A percentile compares a stretch with the other conserved stretches of the same genome.
Conservation (phyloP, 2,113 vertebrate species). For the Calypte anna region DNA sequence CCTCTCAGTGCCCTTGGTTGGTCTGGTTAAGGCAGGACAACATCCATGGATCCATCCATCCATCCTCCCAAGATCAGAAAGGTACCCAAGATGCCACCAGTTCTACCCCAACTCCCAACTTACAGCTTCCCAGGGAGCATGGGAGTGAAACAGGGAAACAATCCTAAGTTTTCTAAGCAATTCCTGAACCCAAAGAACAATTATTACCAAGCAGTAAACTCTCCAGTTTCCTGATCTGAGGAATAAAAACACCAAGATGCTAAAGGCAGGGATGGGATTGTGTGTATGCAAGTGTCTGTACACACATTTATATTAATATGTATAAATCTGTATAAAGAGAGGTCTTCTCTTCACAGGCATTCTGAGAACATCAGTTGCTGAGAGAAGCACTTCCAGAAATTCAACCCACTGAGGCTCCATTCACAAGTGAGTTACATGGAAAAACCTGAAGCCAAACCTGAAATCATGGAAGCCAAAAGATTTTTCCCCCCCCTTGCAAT, state of each 20-base stretch:
- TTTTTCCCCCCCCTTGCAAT: background rate
- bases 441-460: background rate
- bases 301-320: background rate
- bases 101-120: background rate
- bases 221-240: background rate
- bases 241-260: too few species aligned
- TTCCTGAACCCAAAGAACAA: background rate
- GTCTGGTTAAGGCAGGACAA: background rate
- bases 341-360: background rate
- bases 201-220: background rate
- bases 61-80: background rate
- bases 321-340: background rate
- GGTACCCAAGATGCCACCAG: background rate
- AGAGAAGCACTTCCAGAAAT: background rate
- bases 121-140: background rate
- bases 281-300: too few species aligned
- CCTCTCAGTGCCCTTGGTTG: background rate
- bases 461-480: background rate
- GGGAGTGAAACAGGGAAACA: background rate
- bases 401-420: background rate
- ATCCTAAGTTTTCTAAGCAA: background rate
- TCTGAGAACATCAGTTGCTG: background rate
- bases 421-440: background rate
- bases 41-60: background rate
- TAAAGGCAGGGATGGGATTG: too few species aligned